Evolutionary conservation across 2,113 vertebrate genomes (phyloP).

Genomic region (Spea bombifrons): DNA sequence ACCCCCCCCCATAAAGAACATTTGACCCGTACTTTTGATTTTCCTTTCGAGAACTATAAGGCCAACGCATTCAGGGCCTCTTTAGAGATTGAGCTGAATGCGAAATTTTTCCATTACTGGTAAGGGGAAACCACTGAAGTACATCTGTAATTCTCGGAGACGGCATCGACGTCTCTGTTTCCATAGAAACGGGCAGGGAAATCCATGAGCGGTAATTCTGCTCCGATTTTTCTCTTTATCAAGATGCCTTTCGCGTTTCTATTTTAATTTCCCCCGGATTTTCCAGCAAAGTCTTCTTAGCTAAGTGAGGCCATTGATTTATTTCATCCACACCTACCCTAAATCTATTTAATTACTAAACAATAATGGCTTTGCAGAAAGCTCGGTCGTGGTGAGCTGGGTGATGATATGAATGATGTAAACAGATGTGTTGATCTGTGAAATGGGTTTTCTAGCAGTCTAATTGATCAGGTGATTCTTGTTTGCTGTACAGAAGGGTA

Average conservation of each 20-base stretch:
- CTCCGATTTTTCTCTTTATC: slow-evolving; percentile 25
- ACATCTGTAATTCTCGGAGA: slow-evolving; percentile 37
- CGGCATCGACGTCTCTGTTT: slow-evolving; percentile 30
- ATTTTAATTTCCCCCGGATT: neutral
- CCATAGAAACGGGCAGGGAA: slow-evolving; percentile 44
- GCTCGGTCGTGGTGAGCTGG: neutral
- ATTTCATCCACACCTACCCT: neutral
- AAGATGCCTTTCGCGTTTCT: slow-evolving; percentile 8
- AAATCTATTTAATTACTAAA: neutral
- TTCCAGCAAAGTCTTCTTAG: neutral
- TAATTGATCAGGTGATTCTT: slow-evolving; percentile 54
- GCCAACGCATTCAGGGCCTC: slow-evolving; percentile 8
- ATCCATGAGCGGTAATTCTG: slow-evolving; percentile 34
- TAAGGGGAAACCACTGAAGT: slow-evolving; percentile 32
- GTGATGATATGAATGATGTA: neutral
- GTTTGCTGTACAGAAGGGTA: slow-evolving; percentile 54
- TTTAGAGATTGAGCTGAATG: slow-evolving; percentile 32
- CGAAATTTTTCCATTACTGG: slow-evolving; percentile 38
- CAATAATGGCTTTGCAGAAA: neutral
- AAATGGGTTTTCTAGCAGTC: slow-evolving; percentile 51
- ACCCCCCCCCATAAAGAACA: neutral
- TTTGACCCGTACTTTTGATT: neutral
- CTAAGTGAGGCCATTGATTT: neutral
- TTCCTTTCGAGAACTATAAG: neutral
- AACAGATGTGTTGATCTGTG: neutral